Evolutionary conservation across 1,140 invertebrate genomes (phyloP), one percentile per base, ranked within the genome.

Genomic region (Drosophila chauvacae): DNA sequence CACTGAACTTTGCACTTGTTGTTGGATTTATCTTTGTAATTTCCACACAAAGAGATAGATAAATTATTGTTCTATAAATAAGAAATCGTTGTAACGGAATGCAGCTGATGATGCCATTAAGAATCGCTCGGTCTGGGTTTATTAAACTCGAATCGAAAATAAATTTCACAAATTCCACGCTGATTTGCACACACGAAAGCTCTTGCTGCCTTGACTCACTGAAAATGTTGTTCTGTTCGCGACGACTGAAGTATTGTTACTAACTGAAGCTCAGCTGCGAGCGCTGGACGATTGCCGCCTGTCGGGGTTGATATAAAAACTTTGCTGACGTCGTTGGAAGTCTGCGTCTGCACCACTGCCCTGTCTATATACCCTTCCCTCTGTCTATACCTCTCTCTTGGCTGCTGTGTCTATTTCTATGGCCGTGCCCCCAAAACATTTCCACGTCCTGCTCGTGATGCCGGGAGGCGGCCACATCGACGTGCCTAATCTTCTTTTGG

Each of bases 61-160:
- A 57, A 71, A 76, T 90, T 90, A 91, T 50, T 85, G 74, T 76
- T 71, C 56, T 91, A 91, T 88, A 75, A 91, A 91, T 71, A 91
- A 70, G 70, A 90, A 79, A 77, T 91, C 90, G 74, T 88, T 91
- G 57, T 80, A 91, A 45, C 72, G 68, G 51, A 65, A 73, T 91
- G 81, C 81, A 82, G 85, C 72, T 56, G 10, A 70, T 50, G 91
- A 86, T 91, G 91, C 91, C 91, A 91, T 91, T 90, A 90, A 88
- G 85, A 81, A 56, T 71, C 30, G 39, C 50, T 65, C 59, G 41
- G 51, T 48, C 45, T 39, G 16, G 55, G 47, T 41, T 56, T 47
- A 16, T 50, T 47, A 53, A 47, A 41, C 48, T 39, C 30, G 66
- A 72, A 45, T 58, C 45, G 30, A 57, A 61, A 55, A 74, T 78